These are phyloP conservation scores for Lasioglossum albipes DNA, from an alignment of 1,140 invertebrate genomes.

Conservation along the genomic window DNA sequence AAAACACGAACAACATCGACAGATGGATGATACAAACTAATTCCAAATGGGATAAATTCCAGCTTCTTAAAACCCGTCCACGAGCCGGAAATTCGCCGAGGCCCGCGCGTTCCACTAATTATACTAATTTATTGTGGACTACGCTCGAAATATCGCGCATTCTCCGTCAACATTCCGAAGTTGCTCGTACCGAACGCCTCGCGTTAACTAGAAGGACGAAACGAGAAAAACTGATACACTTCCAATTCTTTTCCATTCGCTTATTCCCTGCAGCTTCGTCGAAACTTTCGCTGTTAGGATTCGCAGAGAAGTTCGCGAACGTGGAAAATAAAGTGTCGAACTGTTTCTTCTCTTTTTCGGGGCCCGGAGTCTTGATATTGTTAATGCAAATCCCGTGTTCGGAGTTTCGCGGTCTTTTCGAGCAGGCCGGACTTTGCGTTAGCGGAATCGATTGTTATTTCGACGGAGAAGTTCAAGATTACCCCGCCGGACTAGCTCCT, in stretches of 20 bases:
- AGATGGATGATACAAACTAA: too few species aligned
- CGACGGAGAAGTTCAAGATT: background rate
- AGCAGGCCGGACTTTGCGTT: too few species aligned
- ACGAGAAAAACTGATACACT: background rate
- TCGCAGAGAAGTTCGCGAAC: background rate
- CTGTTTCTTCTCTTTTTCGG: background rate
- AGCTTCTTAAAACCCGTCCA: too few species aligned
- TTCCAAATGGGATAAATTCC: too few species aligned
- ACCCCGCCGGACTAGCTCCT: too few species aligned
- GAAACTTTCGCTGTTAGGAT: background rate
- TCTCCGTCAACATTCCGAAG: too few species aligned
- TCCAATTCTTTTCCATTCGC: background rate
- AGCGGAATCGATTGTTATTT: background rate
- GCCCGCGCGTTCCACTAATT: too few species aligned
- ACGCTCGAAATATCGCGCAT: too few species aligned
- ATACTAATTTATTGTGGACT: too few species aligned
- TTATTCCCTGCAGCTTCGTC: background rate
- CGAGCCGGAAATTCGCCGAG: too few species aligned
- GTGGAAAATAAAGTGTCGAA: conserved; percentile 1
- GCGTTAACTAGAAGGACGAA: background rate
- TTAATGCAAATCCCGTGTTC: conserved; percentile 9
- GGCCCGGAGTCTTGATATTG: too few species aligned
- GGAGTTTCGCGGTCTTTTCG: background rate
- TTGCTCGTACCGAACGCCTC: background rate
- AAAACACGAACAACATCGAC: too few species aligned